Conservation (phyloP, 2,888 invertebrate species). For the Trimorus sp. region DNA sequence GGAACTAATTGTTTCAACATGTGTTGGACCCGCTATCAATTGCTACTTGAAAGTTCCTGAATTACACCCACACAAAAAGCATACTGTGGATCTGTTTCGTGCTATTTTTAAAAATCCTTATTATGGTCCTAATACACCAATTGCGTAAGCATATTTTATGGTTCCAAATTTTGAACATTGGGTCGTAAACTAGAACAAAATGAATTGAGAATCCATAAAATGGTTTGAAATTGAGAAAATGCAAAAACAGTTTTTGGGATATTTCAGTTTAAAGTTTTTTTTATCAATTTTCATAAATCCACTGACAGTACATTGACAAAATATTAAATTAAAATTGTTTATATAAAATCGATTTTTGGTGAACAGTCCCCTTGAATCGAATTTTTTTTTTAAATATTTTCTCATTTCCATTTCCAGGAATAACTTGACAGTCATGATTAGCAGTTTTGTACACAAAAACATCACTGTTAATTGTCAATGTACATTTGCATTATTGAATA, state of each 20-base stretch:
- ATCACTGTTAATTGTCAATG: conserved; percentile 69
- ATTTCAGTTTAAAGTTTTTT: too few relatives aligned
- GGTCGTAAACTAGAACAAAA: too few relatives aligned
- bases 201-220: too few relatives aligned
- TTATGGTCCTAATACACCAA: conserved; percentile 69
- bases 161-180: too few relatives aligned
- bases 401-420: conserved; percentile 67
- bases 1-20: conserved; percentile 73
- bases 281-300: too few relatives aligned
- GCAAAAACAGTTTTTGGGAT: too few relatives aligned
- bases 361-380: too few relatives aligned
- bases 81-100: conserved; percentile 74
- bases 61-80: conserved; percentile 76
- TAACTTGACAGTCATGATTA: conserved; percentile 58
- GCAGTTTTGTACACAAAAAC: conserved; percentile 68
- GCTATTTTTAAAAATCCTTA: conserved; percentile 72
- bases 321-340: too few relatives aligned
- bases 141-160: conserved; percentile 71
- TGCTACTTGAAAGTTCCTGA: conserved; percentile 78
- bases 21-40: conserved; percentile 71
- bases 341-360: too few relatives aligned
- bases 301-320: too few relatives aligned
- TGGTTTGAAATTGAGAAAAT: too few relatives aligned
- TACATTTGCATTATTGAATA: conserved; percentile 74
- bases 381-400: too few relatives aligned